phyloP scores from a whole-genome alignment of 2,113 vertebrate species.

The Malaclemys terrapin region DNA sequence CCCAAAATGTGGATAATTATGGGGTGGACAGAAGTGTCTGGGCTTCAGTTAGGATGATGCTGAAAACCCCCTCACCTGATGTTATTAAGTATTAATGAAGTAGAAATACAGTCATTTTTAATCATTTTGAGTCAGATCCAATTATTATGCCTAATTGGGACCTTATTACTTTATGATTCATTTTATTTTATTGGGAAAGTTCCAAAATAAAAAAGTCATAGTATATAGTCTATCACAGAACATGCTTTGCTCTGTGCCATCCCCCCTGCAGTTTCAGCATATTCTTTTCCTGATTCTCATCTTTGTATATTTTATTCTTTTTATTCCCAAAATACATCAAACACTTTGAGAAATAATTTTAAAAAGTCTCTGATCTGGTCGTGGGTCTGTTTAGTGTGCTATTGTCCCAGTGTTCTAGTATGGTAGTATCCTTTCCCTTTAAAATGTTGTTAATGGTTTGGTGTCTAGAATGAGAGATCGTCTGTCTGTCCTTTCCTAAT shows the following conservation, averaged over 20 bases:
- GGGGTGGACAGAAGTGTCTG: background rate
- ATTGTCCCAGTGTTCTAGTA: background rate
- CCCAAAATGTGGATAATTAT: background rate
- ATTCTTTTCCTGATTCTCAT: slow-evolving; percentile 30
- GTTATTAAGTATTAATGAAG: background rate
- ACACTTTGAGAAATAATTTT: background rate
- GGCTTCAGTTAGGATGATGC: slow-evolving; percentile 29
- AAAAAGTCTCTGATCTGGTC: background rate
- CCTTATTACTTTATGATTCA: slow-evolving; percentile 51
- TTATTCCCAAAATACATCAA: slow-evolving; percentile 6
- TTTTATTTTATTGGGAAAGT: slow-evolving; percentile 11
- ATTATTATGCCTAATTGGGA: slow-evolving; percentile 37
- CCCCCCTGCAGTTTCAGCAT: background rate
- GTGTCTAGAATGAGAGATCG: background rate
- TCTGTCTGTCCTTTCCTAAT: background rate
- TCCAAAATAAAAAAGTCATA: slow-evolving; percentile 50
- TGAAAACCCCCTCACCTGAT: slow-evolving; percentile 48
- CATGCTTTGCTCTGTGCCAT: background rate
- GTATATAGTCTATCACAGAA: slow-evolving; percentile 26
- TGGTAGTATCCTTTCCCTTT: background rate
- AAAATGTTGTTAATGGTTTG: background rate
- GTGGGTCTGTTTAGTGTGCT: background rate
- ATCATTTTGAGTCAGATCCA: slow-evolving; percentile 55
- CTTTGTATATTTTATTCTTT: background rate
- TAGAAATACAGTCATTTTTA: slow-evolving; percentile 24